Evolutionary conservation across 2,113 vertebrate species (phyloP), one percentile per base, ranked within the genome.

Genomic region (Odocoileus virginianus): DNA sequence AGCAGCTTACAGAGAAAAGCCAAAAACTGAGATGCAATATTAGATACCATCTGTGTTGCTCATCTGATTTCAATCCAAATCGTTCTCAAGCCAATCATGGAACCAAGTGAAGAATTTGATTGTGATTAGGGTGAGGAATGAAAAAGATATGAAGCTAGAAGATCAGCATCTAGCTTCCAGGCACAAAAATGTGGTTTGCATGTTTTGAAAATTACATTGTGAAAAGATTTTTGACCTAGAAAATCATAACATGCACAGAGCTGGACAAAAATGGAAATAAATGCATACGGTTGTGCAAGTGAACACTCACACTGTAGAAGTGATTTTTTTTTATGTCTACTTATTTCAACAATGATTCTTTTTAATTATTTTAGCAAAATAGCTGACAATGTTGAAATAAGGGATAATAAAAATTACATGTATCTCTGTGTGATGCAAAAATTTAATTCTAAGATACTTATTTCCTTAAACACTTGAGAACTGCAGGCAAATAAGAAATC

Each of bases 31-130:
- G 61, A 92, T 85, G 83, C 61, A 90, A 55, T 89, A 95, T 95
- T 93, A 91, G 57, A 90, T 87, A 57, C 97, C 98, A 98, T 95
- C 97, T 96, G 71, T 96, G 86, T 92, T 60, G 71, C 43, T 96
- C 17, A 27, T 36, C 58, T 95, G 78, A 78, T 78, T 96, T 95
- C 33, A 97, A 3, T 94, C 89, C 96, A 98, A 98, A 97, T 89
- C 54, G 86, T 83, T 89, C 54, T 89, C 76, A 92, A 96, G 90
- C 89, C 96, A 97, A 67, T 97, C 94, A 84, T 74, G 64, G 96
- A 98, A 96, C 74, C 13, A 50, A 57, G 40, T 93, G 79, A 92
- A 98, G 64, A 96, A 96, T 71, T 55, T 89, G 43, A 88, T 90
- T 88, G 10, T 76, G 52, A 79, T 61, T 96, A 79, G 74, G 43